phyloP scores from a whole-genome alignment of 1,140 invertebrate genomes.

The Drosophila burlai region DNA sequence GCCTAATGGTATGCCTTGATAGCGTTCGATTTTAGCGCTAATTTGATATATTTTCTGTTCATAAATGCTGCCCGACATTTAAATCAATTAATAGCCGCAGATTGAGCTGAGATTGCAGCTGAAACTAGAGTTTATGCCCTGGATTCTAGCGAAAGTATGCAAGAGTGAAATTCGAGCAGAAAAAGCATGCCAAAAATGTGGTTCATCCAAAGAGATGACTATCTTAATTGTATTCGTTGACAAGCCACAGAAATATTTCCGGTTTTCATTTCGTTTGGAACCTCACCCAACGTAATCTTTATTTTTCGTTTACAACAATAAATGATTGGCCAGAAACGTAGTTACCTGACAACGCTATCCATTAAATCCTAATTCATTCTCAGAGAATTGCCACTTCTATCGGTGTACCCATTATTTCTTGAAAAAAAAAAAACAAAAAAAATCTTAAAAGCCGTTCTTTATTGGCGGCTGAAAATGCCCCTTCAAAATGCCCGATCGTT shows the following conservation, averaged over 20 bases:
- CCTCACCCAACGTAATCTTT: conserved; percentile 9
- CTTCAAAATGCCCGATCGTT: conserved; percentile 27
- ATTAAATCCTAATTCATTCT: conserved; percentile 27
- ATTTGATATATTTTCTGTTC: conserved; percentile 76
- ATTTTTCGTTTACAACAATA: conserved; percentile 12
- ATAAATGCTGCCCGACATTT: conserved; percentile 68
- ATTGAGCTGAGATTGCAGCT: conserved; percentile 32
- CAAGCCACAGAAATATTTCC: conserved; percentile 2
- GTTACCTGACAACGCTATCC: conserved; percentile 17
- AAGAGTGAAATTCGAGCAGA: conserved; percentile 35
- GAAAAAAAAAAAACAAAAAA: background rate
- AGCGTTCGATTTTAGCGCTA: conserved; percentile 61
- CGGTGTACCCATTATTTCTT: conserved; percentile 26
- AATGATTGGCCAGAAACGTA: conserved; percentile 19
- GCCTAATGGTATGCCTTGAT: conserved; percentile 50
- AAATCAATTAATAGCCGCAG: conserved; percentile 67
- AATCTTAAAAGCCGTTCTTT: conserved; percentile 47
- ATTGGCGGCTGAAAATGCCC: conserved; percentile 27
- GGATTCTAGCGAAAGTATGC: conserved; percentile 69
- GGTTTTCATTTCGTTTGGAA: conserved; percentile 1
- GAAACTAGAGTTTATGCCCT: conserved; percentile 21
- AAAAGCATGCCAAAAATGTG: conserved; percentile 13
- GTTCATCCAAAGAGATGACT: background rate
- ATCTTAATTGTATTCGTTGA: conserved; percentile 9
- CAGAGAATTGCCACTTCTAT: conserved; percentile 40